phyloP scores from a whole-genome alignment of 2,113 vertebrate genomes.

The Myotis brandtii region DNA sequence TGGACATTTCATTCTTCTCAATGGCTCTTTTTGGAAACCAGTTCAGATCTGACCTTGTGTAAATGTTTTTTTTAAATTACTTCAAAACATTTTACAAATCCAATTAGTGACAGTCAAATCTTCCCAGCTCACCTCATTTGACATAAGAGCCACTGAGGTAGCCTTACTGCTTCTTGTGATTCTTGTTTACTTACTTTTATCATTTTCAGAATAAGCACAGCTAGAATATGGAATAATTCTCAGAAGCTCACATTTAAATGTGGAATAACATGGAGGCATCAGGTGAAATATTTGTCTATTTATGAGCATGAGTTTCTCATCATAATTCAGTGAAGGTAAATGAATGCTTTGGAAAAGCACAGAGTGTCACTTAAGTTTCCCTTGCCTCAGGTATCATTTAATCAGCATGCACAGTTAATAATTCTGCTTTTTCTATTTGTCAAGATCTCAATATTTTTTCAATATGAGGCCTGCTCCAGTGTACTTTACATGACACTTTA shows the following conservation, averaged over 20 bases:
- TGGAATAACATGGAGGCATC: neutral
- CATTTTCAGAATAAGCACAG: slow-evolving; percentile 39
- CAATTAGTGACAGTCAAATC: slow-evolving; percentile 75
- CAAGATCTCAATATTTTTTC: slow-evolving; percentile 89
- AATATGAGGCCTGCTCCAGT: slow-evolving; percentile 86
- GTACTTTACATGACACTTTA: slow-evolving; percentile 88
- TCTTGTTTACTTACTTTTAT: slow-evolving; percentile 54
- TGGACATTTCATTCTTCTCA: slow-evolving; percentile 71
- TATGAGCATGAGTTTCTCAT: slow-evolving; percentile 52
- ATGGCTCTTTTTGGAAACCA: slow-evolving; percentile 74
- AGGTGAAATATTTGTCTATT: slow-evolving; percentile 68
- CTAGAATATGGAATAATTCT: neutral
- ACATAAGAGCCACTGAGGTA: slow-evolving; percentile 33
- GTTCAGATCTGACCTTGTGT: slow-evolving; percentile 77
- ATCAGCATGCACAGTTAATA: slow-evolving; percentile 86
- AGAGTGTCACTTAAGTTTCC: slow-evolving; percentile 70
- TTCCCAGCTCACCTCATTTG: slow-evolving; percentile 71
- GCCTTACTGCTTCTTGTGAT: neutral
- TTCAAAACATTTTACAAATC: slow-evolving; percentile 77
- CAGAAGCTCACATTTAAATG: slow-evolving; percentile 41
- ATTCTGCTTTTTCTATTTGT: slow-evolving; percentile 87
- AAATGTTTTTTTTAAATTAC: slow-evolving; percentile 82
- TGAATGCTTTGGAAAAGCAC: slow-evolving; percentile 62
- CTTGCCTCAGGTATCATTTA: slow-evolving; percentile 82
- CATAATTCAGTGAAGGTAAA: slow-evolving; percentile 72